Conservation (phyloP, 2,888 invertebrate genomes). For the Maniola hyperantus region DNA sequence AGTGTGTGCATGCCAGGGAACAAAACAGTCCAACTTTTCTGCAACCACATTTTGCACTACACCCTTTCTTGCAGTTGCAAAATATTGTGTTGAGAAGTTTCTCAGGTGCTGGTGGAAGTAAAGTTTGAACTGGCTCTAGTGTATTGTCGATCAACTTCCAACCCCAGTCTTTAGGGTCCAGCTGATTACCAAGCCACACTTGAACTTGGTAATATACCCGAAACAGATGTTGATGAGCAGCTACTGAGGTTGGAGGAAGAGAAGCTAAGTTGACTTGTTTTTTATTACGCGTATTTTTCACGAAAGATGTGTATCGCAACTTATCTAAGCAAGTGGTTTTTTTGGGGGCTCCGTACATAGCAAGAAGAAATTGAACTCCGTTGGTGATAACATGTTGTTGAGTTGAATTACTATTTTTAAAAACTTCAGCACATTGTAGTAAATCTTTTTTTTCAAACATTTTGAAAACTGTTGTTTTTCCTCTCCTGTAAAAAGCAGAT, state of each 20-base stretch:
- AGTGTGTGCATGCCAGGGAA: constrained; percentile 41
- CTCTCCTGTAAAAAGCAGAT: constrained; percentile 40
- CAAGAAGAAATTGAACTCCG: not conserved
- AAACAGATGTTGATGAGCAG: constrained; percentile 41
- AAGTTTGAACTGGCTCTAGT: constrained; percentile 21
- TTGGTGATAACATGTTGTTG: not conserved
- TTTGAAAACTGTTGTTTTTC: constrained; percentile 30
- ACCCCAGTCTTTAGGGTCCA: constrained; percentile 42
- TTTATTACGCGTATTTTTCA: not conserved
- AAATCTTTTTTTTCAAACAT: constrained; percentile 1
- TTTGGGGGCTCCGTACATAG: constrained; percentile 1
- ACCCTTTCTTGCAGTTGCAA: constrained; percentile 40
- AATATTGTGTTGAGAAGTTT: constrained; percentile 38
- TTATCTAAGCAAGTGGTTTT: not conserved
- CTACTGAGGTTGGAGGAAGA: not conserved
- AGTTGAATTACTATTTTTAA: not conserved
- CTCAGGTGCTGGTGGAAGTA: constrained; percentile 35
- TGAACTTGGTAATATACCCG: constrained; percentile 42
- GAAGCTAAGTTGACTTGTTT: not conserved
- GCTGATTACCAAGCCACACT: constrained; percentile 42
- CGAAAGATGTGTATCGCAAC: not conserved
- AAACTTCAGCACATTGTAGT: constrained; percentile 3
- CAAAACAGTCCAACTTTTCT: constrained; percentile 44
- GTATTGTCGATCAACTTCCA: constrained; percentile 30
- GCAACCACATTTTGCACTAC: constrained; percentile 40